phyloP scores from a whole-genome alignment of 2,113 vertebrate species.

The Pongo abelii region DNA sequence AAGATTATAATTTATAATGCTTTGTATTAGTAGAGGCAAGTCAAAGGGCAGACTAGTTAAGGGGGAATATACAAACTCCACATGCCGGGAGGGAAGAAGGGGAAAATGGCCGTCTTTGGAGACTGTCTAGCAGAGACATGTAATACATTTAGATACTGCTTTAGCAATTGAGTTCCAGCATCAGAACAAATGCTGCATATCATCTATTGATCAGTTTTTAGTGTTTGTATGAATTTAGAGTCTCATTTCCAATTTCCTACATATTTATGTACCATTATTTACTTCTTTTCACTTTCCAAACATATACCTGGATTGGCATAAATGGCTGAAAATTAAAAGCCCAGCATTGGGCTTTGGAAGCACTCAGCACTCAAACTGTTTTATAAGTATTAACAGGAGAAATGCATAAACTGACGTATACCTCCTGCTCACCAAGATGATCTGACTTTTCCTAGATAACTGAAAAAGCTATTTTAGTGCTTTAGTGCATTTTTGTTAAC shows the following conservation, averaged over 20 bases:
- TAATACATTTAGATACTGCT: accelerated
- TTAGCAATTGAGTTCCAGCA: neutral
- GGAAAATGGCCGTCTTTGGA: too few species aligned
- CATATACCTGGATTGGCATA: neutral
- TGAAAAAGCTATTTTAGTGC: neutral
- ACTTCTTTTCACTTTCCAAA: neutral
- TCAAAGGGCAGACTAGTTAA: neutral
- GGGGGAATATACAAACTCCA: neutral
- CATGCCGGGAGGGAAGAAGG: neutral
- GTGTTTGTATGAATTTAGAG: neutral
- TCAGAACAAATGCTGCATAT: neutral
- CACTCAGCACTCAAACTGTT: neutral
- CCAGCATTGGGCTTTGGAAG: neutral
- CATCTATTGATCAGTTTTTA: neutral
- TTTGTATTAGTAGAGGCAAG: neutral
- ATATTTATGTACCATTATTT: neutral
- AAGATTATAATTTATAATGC: neutral
- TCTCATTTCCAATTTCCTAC: neutral
- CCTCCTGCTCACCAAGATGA: neutral
- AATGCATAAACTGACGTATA: neutral
- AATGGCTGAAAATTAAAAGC: neutral
- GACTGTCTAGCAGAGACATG: accelerated
- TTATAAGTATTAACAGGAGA: neutral
- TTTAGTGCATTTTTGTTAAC: neutral
- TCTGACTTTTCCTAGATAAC: neutral